Conservation (phyloP, 2,113 vertebrate genomes). For the Pipra filicauda region DNA sequence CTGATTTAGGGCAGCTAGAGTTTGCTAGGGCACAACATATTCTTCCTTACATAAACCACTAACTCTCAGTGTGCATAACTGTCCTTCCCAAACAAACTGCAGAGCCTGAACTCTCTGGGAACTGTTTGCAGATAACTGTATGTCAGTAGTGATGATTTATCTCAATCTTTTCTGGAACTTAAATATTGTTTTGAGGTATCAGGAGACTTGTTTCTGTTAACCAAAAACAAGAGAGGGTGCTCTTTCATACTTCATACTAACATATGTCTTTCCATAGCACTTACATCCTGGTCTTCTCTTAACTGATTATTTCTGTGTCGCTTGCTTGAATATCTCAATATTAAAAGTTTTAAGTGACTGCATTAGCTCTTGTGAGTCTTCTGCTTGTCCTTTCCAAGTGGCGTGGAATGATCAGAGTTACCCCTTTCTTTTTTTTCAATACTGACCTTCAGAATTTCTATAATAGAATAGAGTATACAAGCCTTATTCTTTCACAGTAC, state of each 20-base stretch:
- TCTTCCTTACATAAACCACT: neutral
- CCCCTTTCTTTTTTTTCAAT: neutral
- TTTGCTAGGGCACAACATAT: neutral
- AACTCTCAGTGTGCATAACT: neutral
- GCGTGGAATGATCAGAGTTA: neutral
- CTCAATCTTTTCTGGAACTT: neutral
- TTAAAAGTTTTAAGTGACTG: neutral
- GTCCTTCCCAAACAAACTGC: neutral
- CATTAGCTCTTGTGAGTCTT: neutral
- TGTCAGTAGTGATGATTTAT: neutral
- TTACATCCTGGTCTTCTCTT: neutral
- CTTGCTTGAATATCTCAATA: constrained; percentile 1
- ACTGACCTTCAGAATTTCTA: neutral
- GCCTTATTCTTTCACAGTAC: neutral
- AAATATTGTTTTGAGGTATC: constrained; percentile 3
- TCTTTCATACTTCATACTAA: constrained; percentile 35
- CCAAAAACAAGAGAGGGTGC: constrained; percentile 57
- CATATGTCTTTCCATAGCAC: neutral
- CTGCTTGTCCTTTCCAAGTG: neutral
- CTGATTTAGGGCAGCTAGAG: neutral
- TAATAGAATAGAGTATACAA: neutral
- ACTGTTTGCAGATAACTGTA: neutral
- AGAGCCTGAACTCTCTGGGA: neutral
- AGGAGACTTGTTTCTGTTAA: constrained; percentile 14
- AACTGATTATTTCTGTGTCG: neutral